These are phyloP conservation scores for Litoditis marina DNA, from an alignment of 2,888 invertebrate species.

Conservation along the genomic window DNA sequence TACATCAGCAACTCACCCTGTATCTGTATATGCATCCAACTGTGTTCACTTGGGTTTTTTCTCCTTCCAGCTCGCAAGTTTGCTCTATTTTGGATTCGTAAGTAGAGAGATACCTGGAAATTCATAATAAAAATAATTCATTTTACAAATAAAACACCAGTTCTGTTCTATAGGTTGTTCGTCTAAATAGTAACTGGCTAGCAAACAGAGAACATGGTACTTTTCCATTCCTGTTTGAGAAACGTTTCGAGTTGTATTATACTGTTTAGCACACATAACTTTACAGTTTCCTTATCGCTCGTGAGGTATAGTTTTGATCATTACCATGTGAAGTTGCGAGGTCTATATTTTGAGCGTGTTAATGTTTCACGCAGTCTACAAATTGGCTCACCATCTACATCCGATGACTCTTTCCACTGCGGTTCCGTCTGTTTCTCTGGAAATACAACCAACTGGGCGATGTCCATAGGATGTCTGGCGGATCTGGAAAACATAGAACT, in stretches of 20 bases:
- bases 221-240: too few relatives aligned
- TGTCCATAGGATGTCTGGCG: constrained; percentile 44
- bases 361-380: too few relatives aligned
- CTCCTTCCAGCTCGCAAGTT: constrained; percentile 46
- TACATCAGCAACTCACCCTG: constrained; percentile 21
- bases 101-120: constrained; percentile 29
- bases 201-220: neutral
- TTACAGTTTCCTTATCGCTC: too few relatives aligned
- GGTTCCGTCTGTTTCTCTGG: constrained; percentile 33
- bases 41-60: constrained; percentile 40
- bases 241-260: too few relatives aligned
- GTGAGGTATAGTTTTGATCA: too few relatives aligned
- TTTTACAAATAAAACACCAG: neutral
- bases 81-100: constrained; percentile 48
- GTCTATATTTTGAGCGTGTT: too few relatives aligned
- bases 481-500: constrained; percentile 40
- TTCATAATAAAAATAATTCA: neutral
- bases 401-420: constrained; percentile 53
- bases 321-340: too few relatives aligned
- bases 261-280: too few relatives aligned
- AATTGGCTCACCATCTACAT: constrained; percentile 54
- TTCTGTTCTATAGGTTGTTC: too few relatives aligned
- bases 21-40: constrained; percentile 54
- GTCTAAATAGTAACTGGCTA: neutral
- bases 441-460: constrained; percentile 52